These are phyloP conservation scores for Holacanthus passer DNA, from an alignment of 2,113 vertebrate genomes.

Conservation along the genomic window DNA sequence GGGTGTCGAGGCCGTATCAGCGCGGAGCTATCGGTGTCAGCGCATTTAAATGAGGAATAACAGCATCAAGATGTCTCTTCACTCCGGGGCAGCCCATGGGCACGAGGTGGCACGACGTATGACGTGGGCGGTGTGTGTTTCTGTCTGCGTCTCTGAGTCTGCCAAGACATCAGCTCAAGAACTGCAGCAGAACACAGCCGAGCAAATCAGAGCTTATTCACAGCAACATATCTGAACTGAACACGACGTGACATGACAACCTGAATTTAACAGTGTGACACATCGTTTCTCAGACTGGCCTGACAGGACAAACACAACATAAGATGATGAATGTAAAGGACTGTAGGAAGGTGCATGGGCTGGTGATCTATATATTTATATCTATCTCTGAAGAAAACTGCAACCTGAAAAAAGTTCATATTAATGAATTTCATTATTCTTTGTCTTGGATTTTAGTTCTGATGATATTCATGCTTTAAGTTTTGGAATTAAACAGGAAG, in stretches of 20 bases:
- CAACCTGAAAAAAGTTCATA: too few species aligned
- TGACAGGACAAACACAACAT: too few species aligned
- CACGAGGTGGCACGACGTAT: conserved; percentile 26
- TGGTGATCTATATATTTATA: too few species aligned
- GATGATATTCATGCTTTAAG: too few species aligned
- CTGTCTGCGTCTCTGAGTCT: conserved; percentile 6
- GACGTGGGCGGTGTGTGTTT: conserved; percentile 32
- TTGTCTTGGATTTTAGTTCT: too few species aligned
- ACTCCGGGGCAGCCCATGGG: conserved; percentile 46
- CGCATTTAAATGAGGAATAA: conserved; percentile 42
- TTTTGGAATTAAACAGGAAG: too few species aligned
- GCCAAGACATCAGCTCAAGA: too few species aligned
- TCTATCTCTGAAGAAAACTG: too few species aligned
- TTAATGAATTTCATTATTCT: too few species aligned
- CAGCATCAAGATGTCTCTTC: conserved; percentile 35
- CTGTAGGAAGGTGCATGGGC: too few species aligned
- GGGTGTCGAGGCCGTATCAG: not conserved
- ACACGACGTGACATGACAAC: not conserved
- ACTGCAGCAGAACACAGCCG: not conserved
- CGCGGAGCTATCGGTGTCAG: not conserved
- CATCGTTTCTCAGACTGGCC: too few species aligned
- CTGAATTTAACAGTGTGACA: not conserved
- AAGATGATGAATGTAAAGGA: too few species aligned
- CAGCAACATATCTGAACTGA: not conserved
- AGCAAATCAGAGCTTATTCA: not conserved